These are phyloP conservation scores for Blastobasis lacticolella DNA, from an alignment of 2,888 invertebrate species.

Conservation along the genomic window DNA sequence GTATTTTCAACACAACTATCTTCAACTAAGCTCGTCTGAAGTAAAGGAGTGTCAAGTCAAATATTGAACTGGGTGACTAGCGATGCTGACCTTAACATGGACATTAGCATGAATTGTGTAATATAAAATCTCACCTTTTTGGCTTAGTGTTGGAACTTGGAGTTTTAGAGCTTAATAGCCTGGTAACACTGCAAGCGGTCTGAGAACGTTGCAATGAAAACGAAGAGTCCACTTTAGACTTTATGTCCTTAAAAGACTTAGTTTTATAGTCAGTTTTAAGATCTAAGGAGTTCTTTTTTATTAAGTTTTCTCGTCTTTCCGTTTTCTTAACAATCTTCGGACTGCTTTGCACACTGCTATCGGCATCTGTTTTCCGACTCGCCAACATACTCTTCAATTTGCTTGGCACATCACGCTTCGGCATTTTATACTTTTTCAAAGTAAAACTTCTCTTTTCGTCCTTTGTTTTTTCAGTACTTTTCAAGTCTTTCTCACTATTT, in stretches of 20 bases:
- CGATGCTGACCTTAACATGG: too few relatives aligned
- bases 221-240: conserved; percentile 84
- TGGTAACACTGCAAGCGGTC: conserved; percentile 63
- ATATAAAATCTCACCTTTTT: conserved; percentile 47
- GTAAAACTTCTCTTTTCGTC: conserved; percentile 71
- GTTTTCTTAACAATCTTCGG: conserved; percentile 74
- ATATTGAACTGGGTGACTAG: too few relatives aligned
- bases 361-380: conserved; percentile 69
- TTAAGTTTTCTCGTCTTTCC: conserved; percentile 81
- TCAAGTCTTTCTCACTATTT: conserved; percentile 55
- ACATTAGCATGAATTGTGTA: too few relatives aligned
- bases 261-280: conserved; percentile 83
- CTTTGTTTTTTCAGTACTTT: conserved; percentile 53
- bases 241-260: conserved; percentile 88
- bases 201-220: conserved; percentile 65
- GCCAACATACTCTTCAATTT: conserved; percentile 83
- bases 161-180: conserved; percentile 63
- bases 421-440: conserved; percentile 84
- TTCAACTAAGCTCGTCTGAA: too few relatives aligned
- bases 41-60: too few relatives aligned
- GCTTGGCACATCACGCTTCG: conserved; percentile 83
- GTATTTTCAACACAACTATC: too few relatives aligned
- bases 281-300: conserved; percentile 75
- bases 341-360: conserved; percentile 73
- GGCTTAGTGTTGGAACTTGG: conserved; percentile 57